Evolutionary conservation across 1,140 invertebrate genomes (phyloP).

Genomic region (Anastrepha ludens): DNA sequence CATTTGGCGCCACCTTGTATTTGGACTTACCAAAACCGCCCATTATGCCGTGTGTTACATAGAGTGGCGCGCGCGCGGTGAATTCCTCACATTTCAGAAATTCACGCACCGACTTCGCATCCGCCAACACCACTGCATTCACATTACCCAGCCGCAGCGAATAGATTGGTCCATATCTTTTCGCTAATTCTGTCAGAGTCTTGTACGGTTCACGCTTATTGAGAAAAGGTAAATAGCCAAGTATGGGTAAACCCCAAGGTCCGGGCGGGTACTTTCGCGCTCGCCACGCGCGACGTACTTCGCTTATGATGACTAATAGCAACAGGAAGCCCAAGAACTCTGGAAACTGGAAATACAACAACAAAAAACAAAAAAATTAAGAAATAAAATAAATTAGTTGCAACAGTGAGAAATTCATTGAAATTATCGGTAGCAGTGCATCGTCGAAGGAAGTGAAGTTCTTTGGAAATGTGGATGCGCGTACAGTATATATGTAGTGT

Average conservation of each 20-base stretch:
- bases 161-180: constrained; percentile 83
- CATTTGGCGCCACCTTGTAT: not conserved
- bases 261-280: constrained; percentile 80
- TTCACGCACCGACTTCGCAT: constrained; percentile 81
- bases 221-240: constrained; percentile 87
- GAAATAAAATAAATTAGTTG: not conserved
- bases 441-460: too few species aligned
- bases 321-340: constrained; percentile 17
- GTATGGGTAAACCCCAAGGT: constrained; percentile 83
- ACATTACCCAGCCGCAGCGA: constrained; percentile 83
- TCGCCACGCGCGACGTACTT: not conserved
- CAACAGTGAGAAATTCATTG: not conserved
- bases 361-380: not conserved
- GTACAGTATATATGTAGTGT: too few species aligned
- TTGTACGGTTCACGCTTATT: constrained; percentile 81
- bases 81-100: constrained; percentile 82
- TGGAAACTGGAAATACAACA: not conserved
- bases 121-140: constrained; percentile 83
- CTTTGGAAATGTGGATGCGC: too few species aligned
- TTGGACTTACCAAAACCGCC: constrained; percentile 84
- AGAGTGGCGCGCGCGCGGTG: constrained; percentile 84
- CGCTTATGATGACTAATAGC: constrained; percentile 4
- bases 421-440: not conserved
- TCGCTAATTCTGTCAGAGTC: constrained; percentile 80
- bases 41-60: constrained; percentile 90